Evolutionary conservation across 2,113 vertebrate species (phyloP).

Genomic region (Platichthys stellatus): DNA sequence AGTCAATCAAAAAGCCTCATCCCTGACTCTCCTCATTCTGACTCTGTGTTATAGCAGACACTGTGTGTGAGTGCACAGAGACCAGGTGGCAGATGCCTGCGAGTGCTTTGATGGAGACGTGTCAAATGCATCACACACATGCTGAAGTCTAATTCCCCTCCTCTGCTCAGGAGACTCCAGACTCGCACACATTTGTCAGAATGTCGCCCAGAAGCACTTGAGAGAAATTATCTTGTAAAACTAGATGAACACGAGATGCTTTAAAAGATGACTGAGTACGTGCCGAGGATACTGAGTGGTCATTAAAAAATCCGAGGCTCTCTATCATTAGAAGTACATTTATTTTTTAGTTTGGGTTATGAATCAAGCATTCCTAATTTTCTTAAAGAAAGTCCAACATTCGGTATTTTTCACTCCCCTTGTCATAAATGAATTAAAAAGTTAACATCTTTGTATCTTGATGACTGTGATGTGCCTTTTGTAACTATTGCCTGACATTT

Average conservation of each 20-base stretch:
- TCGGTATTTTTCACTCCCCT: not conserved
- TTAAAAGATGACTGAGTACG: conserved; percentile 7
- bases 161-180: conserved; percentile 1
- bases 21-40: not conserved
- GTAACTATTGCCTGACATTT: not conserved
- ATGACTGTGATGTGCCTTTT: not conserved
- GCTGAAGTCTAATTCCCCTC: conserved; percentile 44
- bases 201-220: conserved; percentile 1
- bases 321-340: conserved; percentile 23
- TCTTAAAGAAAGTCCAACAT: too few species aligned
- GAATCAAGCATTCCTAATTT: not conserved
- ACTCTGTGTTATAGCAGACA: not conserved
- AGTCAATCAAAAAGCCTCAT: not conserved
- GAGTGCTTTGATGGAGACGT: conserved; percentile 60
- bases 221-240: conserved; percentile 3
- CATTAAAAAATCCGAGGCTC: not conserved
- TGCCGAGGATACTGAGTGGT: conserved; percentile 7
- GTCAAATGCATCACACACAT: conserved; percentile 61
- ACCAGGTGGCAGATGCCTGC: conserved; percentile 59
- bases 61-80: conserved; percentile 8
- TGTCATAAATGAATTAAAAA: not conserved
- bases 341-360: conserved; percentile 22
- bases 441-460: not conserved
- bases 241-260: conserved; percentile 9
- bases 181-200: conserved; percentile 18